Evolutionary conservation across 2,888 invertebrate genomes (phyloP).

Genomic region (Lypha dubia): DNA sequence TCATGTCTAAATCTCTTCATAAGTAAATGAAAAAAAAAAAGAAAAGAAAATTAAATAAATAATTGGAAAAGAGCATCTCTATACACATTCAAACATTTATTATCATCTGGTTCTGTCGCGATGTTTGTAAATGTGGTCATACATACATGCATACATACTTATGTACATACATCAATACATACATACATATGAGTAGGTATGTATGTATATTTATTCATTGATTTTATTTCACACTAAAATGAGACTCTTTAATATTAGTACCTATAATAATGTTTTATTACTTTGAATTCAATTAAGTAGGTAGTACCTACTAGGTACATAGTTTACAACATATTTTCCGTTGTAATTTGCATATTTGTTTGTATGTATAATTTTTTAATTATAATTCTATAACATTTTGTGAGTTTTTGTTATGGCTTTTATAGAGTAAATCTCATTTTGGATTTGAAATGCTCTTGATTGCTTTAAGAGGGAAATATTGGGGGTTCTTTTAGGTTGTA

Average conservation of each 20-base stretch:
- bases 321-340: slow-evolving; percentile 29
- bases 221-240: slow-evolving; percentile 6
- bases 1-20: slow-evolving; percentile 37
- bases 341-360: not conserved
- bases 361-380: not conserved
- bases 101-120: not conserved
- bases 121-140: no score
- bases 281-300: not conserved
- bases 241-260: slow-evolving; percentile 12
- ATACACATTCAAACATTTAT: not conserved
- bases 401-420: slow-evolving; percentile 10
- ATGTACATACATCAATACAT: no score
- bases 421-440: slow-evolving; percentile 52
- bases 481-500: slow-evolving; percentile 20
- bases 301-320: no score
- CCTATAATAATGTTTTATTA: slow-evolving; percentile 16
- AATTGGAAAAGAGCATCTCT: slow-evolving; percentile 45
- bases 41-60: not conserved
- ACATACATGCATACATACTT: no score
- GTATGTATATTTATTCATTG: slow-evolving; percentile 14
- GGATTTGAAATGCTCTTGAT: slow-evolving; percentile 33
- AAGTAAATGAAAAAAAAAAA: slow-evolving; percentile 18
- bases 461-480: not conserved
- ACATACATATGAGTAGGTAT: no score
- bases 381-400: slow-evolving; percentile 34